Evolutionary conservation across 1,140 invertebrate genomes (phyloP).

Genomic region (Micrasema minimum): DNA sequence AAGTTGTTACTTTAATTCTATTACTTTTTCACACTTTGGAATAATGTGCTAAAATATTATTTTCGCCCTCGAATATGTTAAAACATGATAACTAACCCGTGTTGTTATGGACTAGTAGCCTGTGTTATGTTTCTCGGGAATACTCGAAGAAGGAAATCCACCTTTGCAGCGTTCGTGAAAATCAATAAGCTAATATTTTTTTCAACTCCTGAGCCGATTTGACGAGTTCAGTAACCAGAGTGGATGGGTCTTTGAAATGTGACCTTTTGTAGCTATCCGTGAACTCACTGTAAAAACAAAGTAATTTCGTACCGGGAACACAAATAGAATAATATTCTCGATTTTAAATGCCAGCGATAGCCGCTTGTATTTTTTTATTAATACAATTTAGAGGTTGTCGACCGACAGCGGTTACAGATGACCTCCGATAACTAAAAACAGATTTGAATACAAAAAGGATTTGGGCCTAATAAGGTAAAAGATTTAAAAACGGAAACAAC

Average conservation of each 20-base stretch:
- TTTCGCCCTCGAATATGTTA: conserved; percentile 35
- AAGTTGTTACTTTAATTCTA: conserved; percentile 7
- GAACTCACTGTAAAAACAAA: conserved; percentile 28
- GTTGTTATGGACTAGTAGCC: not conserved
- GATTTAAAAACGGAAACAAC: not conserved
- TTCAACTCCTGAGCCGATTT: conserved; percentile 35
- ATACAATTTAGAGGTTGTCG: conserved; percentile 32
- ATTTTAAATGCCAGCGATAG: conserved; percentile 33
- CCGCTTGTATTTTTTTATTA: conserved; percentile 27
- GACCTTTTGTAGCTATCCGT: conserved; percentile 27
- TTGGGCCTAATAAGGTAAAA: conserved; percentile 15
- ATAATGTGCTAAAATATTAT: conserved; percentile 27
- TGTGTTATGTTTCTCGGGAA: not conserved
- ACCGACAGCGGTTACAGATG: conserved; percentile 10
- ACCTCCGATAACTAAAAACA: conserved; percentile 6
- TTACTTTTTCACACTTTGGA: conserved; percentile 32
- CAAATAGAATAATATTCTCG: conserved; percentile 34
- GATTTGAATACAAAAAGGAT: conserved; percentile 30
- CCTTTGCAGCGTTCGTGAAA: conserved; percentile 9
- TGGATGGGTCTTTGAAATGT: conserved; percentile 38
- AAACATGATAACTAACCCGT: conserved; percentile 28
- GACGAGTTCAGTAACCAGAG: conserved; percentile 36
- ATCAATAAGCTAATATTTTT: conserved; percentile 41
- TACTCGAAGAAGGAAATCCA: conserved; percentile 3
- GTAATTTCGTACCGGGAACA: conserved; percentile 16